A percentile compares a stretch with the other conserved stretches of the same genome.
Evolutionary conservation across 2,113 vertebrate species (phyloP).

Genomic region (Sorex fumeus): DNA sequence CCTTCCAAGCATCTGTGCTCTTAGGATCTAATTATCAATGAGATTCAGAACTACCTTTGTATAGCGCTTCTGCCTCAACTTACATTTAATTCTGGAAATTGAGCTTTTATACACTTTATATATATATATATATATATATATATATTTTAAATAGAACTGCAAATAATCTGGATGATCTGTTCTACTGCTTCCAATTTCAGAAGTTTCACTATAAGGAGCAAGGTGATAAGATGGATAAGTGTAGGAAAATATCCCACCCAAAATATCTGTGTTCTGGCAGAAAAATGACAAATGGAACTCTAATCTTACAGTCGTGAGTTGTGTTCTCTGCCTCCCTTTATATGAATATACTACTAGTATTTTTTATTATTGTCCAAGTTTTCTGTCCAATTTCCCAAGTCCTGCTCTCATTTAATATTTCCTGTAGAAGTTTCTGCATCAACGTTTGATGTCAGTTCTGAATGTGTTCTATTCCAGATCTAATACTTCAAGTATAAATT

Average conservation of each 20-base stretch:
- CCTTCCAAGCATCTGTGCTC: constrained; percentile 18
- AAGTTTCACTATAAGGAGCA: constrained; percentile 62
- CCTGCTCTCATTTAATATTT: constrained; percentile 42
- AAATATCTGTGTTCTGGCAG: constrained; percentile 46
- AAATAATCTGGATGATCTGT: constrained; percentile 68
- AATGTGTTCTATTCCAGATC: not conserved
- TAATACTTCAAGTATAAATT: not conserved
- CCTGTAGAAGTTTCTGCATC: not conserved
- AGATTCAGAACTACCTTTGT: constrained; percentile 9
- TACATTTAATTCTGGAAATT: constrained; percentile 59
- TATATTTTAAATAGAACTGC: constrained; percentile 51
- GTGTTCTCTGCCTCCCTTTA: constrained; percentile 27
- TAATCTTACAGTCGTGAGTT: constrained; percentile 59
- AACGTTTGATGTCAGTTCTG: not conserved
- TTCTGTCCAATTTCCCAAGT: not conserved
- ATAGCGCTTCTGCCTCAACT: not conserved
- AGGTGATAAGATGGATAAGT: constrained; percentile 36
- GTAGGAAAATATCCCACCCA: constrained; percentile 51
- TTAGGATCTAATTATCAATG: constrained; percentile 53
- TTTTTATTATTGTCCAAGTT: constrained; percentile 31
- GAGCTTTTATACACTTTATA: constrained; percentile 50
- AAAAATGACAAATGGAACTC: constrained; percentile 66
- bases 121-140: no score
- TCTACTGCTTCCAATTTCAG: constrained; percentile 50
- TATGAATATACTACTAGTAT: not conserved